A percentile compares a stretch with the other conserved stretches of the same genome.
phyloP scores from a whole-genome alignment of 2,888 invertebrate species.

The Pasiphila rectangulata region DNA sequence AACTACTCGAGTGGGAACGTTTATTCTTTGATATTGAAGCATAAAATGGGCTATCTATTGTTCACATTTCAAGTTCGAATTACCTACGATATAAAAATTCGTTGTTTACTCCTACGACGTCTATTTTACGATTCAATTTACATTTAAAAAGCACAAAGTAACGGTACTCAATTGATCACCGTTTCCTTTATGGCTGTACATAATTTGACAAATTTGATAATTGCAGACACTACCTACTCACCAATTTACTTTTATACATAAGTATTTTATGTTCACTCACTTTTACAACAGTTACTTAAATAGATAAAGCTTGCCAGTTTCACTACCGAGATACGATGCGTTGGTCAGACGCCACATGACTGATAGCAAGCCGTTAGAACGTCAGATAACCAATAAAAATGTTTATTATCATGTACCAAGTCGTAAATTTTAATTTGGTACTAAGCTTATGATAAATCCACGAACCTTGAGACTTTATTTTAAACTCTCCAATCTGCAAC shows the following conservation, averaged over 20 bases:
- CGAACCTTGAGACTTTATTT: slow-evolving; percentile 1
- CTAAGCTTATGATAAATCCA: not conserved
- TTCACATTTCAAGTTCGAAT: slow-evolving; percentile 30
- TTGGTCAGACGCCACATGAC: slow-evolving; percentile 14
- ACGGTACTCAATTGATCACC: slow-evolving; percentile 54
- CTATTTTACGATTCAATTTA: slow-evolving; percentile 64
- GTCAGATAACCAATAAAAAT: slow-evolving; percentile 16
- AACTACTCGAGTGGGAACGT: no score
- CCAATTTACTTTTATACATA: not conserved
- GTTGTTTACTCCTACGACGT: slow-evolving; percentile 46
- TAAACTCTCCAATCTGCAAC: not conserved
- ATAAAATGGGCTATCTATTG: slow-evolving; percentile 27
- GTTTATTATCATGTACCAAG: slow-evolving; percentile 9
- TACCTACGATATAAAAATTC: slow-evolving; percentile 30
- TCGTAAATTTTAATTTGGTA: slow-evolving; percentile 13
- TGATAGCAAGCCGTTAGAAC: slow-evolving; percentile 17
- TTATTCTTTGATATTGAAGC: not conserved
- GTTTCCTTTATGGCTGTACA: slow-evolving; percentile 45
- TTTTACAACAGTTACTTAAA: slow-evolving; percentile 6
- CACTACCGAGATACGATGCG: slow-evolving; percentile 9
- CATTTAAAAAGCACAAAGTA: slow-evolving; percentile 60
- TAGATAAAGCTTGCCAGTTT: slow-evolving; percentile 7
- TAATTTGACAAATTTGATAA: slow-evolving; percentile 41
- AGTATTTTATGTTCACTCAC: slow-evolving; percentile 15
- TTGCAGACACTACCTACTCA: slow-evolving; percentile 14